phyloP scores from a whole-genome alignment of 2,888 invertebrate species.

The Troides helena region DNA sequence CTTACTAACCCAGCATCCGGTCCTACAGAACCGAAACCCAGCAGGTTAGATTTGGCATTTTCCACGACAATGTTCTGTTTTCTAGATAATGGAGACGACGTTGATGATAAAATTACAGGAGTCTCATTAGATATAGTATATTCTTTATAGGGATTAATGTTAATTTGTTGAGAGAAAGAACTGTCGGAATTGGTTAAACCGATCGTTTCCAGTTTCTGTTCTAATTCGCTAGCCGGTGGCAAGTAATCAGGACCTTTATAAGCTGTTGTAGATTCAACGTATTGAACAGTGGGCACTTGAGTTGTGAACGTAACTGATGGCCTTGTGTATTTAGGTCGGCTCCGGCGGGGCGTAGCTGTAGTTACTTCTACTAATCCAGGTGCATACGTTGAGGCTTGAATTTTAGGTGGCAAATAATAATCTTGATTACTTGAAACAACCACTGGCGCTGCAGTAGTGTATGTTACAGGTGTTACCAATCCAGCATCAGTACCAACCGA shows the following conservation, averaged over 20 bases:
- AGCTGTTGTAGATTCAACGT: slow-evolving; percentile 49
- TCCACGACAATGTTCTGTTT: slow-evolving; percentile 70
- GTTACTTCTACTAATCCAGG: slow-evolving; percentile 43
- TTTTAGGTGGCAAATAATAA: slow-evolving; percentile 37
- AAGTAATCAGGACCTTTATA: slow-evolving; percentile 52
- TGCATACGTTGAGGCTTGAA: slow-evolving; percentile 43
- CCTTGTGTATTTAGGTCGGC: slow-evolving; percentile 41
- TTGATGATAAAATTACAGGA: slow-evolving; percentile 39
- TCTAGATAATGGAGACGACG: slow-evolving; percentile 48
- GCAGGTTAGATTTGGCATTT: slow-evolving; percentile 65
- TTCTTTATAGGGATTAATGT: slow-evolving; percentile 60
- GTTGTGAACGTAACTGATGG: slow-evolving; percentile 52
- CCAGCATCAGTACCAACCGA: slow-evolving; percentile 62
- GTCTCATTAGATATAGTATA: slow-evolving; percentile 41
- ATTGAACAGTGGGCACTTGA: slow-evolving; percentile 48
- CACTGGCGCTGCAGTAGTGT: slow-evolving; percentile 58
- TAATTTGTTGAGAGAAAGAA: slow-evolving; percentile 44
- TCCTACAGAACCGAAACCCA: slow-evolving; percentile 72
- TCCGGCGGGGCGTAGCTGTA: slow-evolving; percentile 33
- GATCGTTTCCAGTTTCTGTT: slow-evolving; percentile 50
- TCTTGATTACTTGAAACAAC: slow-evolving; percentile 48
- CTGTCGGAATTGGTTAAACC: slow-evolving; percentile 47
- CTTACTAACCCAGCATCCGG: slow-evolving; percentile 68
- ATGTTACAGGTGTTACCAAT: slow-evolving; percentile 57
- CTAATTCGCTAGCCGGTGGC: slow-evolving; percentile 45